Evolutionary conservation across 1,140 invertebrate genomes (phyloP), one percentile per base, ranked within the genome.

Genomic region (Drosophila rhopaloa): DNA sequence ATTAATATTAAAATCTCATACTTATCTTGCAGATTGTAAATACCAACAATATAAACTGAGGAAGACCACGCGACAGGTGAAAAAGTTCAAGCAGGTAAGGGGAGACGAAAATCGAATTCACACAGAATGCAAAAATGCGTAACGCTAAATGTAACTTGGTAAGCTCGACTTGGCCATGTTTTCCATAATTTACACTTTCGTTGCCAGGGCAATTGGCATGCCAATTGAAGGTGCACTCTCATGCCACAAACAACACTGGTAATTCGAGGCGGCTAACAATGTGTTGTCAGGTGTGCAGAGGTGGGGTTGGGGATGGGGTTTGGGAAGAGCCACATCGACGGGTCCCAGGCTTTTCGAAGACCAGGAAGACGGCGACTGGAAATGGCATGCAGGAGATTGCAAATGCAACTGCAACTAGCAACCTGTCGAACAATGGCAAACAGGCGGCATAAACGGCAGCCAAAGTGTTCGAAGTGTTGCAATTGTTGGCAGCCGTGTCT

Each of bases 51-150:
- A 32, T 7, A 43, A 47, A 61, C 65, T 38, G 43, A 60, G 62
- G 61, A 62, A 70, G 70, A 51, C 47, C 65, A 70, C 57, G 70
- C 68, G 79, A 61, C 50, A 72, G 83, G 62, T 76, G 71, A 63
- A 76, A 68, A 50, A 82, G 79, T 62, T 72, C 32, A 79, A 79
- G 61, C 79, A 79, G 83, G 82, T 86, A 70, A 79, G 79, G 13
- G 29, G 29, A 19, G n/a, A n/a, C 3, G 0, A 53, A 68, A 41
- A 24, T 11, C 16, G 19, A 55, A 59, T 88, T 83, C 83, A 70
- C 83, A 88, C 60, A 80, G 67, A 80, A 88, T 73, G 79, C 79
- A 73, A 66, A 88, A 83, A 88, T 86, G 83, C 82, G 82, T 86
- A 82, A 82, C 70, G 55, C 41, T 58, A 38, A 48, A 43, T 47